phyloP scores from a whole-genome alignment of 1,140 invertebrate species.

The Drosophila ironensis region DNA sequence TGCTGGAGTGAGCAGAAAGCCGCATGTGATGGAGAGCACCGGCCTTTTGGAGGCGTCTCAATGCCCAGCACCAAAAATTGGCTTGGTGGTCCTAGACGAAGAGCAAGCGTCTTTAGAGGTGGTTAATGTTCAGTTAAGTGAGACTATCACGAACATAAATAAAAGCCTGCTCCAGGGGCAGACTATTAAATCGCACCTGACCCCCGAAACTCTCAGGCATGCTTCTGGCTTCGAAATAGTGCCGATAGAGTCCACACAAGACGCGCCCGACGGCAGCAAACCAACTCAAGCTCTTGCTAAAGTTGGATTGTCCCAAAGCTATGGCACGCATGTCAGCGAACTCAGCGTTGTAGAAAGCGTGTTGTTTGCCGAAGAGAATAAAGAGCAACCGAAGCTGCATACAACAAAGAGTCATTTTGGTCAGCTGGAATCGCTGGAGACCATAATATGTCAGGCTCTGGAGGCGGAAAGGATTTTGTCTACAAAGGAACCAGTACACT shows the following conservation, averaged over 20 bases:
- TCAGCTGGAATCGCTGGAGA: constrained; percentile 44
- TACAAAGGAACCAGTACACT: background rate
- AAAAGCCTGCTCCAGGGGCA: background rate
- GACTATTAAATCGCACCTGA: constrained; percentile 5
- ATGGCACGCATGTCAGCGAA: constrained; percentile 32
- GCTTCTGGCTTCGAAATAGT: constrained; percentile 30
- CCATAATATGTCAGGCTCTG: constrained; percentile 25
- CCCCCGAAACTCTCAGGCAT: constrained; percentile 31
- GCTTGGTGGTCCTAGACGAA: constrained; percentile 22
- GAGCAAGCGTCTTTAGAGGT: constrained; percentile 49
- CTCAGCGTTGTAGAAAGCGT: constrained; percentile 39
- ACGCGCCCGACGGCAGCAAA: constrained; percentile 12
- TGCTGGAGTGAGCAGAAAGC: constrained; percentile 34
- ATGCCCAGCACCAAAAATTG: constrained; percentile 37
- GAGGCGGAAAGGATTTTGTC: constrained; percentile 47
- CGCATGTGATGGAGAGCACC: constrained; percentile 20
- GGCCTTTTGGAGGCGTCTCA: constrained; percentile 2
- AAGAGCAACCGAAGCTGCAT: constrained; percentile 14
- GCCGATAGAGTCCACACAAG: constrained; percentile 33
- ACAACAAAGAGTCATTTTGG: constrained; percentile 16
- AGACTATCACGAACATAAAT: constrained; percentile 30
- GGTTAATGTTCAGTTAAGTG: constrained; percentile 46
- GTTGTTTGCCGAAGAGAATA: constrained; percentile 6
- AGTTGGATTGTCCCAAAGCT: constrained; percentile 30
- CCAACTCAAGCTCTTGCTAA: constrained; percentile 38